A percentile compares a stretch with the other conserved stretches of the same genome.
Evolutionary conservation across 2,113 vertebrate genomes (phyloP).

Genomic region (Macaca fascicularis): T2T-MFA8v1.1 NC_088375.1:196109001-196109500

Average conservation of each 20-base stretch:
- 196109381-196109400: background rate
- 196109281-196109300: background rate
- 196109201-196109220: background rate
- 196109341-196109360: background rate
- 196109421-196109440: background rate
- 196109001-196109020: background rate
- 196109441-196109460: background rate
- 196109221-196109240: background rate
- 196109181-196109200: background rate
- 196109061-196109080: rapidly evolving
- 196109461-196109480: background rate
- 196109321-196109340: background rate
- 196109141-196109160: background rate
- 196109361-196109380: background rate
- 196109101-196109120: background rate
- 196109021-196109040: background rate
- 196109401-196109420: background rate
- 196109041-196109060: too few species aligned
- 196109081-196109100: rapidly evolving
- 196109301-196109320: background rate
- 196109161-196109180: background rate
- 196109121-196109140: background rate
- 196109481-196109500: background rate
- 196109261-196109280: background rate
- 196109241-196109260: background rate